Conservation (phyloP, 2,888 invertebrate genomes). For the Corythucha ciliata region DNA sequence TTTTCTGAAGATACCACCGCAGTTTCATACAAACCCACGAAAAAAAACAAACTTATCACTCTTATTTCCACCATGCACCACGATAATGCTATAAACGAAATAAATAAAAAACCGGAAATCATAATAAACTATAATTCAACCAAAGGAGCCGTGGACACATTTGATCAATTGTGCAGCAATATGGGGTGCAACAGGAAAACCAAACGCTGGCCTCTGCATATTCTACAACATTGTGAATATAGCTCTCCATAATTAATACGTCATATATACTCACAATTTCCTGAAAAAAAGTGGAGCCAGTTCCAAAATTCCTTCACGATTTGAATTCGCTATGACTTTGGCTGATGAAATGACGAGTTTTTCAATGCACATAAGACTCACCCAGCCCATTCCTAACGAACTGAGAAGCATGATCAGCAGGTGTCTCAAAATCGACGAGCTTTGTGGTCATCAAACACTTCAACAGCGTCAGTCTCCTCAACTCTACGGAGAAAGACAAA, state of each 20-base stretch:
- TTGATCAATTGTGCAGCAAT: conserved; percentile 35
- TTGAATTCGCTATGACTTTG: conserved; percentile 14
- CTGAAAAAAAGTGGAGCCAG: not conserved
- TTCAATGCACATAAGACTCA: conserved; percentile 13
- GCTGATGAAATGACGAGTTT: conserved; percentile 7
- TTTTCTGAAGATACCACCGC: conserved; percentile 16
- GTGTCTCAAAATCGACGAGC: not conserved
- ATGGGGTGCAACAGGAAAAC: conserved; percentile 32
- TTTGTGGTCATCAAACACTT: no score
- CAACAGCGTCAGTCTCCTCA: not conserved
- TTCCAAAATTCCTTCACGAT: conserved; percentile 3
- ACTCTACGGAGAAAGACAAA: conserved; percentile 5
- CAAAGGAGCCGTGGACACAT: conserved; percentile 36
- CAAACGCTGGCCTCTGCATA: conserved; percentile 34
- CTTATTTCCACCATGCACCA: conserved; percentile 14
- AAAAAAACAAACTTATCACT: conserved; percentile 23
- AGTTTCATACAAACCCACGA: conserved; percentile 21
- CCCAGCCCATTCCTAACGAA: conserved; percentile 8
- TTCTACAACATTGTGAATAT: conserved; percentile 35
- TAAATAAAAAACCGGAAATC: conserved; percentile 33
- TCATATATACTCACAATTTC: conserved; percentile 17
- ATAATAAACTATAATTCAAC: conserved; percentile 35
- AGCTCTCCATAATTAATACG: conserved; percentile 33
- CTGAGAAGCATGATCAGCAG: not conserved
- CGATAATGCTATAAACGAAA: conserved; percentile 27